Conservation (phyloP, 2,113 vertebrate species). For the Microcebus ravelobensis region DNA sequence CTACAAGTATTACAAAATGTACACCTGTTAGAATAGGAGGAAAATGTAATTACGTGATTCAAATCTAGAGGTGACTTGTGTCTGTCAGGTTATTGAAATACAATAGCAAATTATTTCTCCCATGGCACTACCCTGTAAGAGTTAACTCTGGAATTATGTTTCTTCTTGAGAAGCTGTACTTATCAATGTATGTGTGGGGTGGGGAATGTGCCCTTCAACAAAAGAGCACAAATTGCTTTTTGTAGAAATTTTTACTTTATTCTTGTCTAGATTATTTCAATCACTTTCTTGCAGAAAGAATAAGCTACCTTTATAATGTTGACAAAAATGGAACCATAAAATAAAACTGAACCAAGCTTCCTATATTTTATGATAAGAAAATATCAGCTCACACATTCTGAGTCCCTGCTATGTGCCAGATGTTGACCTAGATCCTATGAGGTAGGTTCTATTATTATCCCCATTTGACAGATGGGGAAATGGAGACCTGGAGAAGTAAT, state of each 20-base stretch:
- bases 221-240: background rate
- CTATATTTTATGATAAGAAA: background rate
- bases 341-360: background rate
- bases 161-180: background rate
- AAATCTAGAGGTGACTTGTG: background rate
- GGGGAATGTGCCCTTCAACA: background rate
- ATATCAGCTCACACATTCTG: background rate
- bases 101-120: background rate
- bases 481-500: background rate
- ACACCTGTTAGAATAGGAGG: background rate
- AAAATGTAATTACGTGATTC: background rate
- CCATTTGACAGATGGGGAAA: background rate
- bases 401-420: background rate
- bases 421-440: background rate
- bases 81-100: background rate
- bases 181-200: background rate
- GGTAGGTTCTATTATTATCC: background rate
- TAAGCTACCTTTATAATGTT: background rate
- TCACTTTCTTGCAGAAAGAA: background rate
- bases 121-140: background rate
- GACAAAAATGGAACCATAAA: background rate
- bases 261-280: background rate
- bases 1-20: background rate
- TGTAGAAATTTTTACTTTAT: background rate
- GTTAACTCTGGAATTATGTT: conserved; percentile 3